A percentile compares a stretch with the other conserved stretches of the same genome.
Conservation (phyloP, 2,797 vertebrate genomes). For the Vultur gryphus region DNA sequence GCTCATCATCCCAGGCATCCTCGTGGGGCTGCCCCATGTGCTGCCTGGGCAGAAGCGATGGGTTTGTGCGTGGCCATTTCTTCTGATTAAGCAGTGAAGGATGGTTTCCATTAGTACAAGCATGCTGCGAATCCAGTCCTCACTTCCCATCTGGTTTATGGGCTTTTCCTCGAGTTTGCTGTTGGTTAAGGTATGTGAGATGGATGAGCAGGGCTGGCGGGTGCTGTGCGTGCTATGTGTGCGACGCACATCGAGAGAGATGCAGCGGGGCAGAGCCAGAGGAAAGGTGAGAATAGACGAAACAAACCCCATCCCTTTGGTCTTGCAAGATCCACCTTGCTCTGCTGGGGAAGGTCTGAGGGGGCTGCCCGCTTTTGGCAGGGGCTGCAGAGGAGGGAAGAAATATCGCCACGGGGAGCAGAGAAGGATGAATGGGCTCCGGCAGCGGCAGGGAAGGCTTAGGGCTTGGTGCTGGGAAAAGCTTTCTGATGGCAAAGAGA, state of each 20-base stretch:
- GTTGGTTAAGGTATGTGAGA: not conserved
- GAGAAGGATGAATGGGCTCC: not conserved
- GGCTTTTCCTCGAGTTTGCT: not conserved
- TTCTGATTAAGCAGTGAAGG: not conserved
- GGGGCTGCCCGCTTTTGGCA: accelerated
- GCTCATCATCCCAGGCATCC: not conserved
- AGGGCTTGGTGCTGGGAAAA: not conserved
- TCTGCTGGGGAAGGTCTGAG: not conserved
- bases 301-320: not conserved
- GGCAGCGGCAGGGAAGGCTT: not conserved
- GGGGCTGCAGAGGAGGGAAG: not conserved
- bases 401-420: not conserved
- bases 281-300: not conserved
- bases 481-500: not conserved
- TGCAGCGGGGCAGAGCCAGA: not conserved
- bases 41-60: not conserved
- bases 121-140: not conserved
- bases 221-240: not conserved
- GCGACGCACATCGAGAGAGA: accelerated
- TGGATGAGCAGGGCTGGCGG: not conserved
- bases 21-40: not conserved
- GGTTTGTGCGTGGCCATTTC: not conserved
- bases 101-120: not conserved
- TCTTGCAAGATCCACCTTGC: not conserved
- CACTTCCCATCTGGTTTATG: not conserved